Evolutionary conservation across 1,140 invertebrate genomes (phyloP).

Genomic region (Cydia fagiglandana): DNA sequence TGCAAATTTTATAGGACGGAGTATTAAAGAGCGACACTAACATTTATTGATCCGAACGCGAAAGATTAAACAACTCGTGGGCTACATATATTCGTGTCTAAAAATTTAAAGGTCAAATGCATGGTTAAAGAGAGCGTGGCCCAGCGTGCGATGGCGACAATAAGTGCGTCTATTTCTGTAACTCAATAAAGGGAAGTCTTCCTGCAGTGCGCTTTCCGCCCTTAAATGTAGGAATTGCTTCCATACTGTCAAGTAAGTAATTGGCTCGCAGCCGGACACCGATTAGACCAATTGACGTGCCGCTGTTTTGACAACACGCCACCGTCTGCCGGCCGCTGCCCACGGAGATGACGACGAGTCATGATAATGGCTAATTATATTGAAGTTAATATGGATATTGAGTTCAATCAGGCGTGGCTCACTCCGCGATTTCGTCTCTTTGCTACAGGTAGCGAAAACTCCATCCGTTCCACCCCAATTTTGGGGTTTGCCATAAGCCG

Average conservation of each 20-base stretch:
- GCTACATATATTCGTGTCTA: neutral
- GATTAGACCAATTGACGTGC: slow-evolving; percentile 77
- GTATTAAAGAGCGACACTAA: too few relatives aligned
- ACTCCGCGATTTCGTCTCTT: too few relatives aligned
- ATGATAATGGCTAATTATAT: slow-evolving; percentile 6
- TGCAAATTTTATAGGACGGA: too few relatives aligned
- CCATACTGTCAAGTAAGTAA: slow-evolving; percentile 77
- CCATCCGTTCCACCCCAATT: too few relatives aligned
- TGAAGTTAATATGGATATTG: neutral
- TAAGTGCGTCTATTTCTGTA: slow-evolving; percentile 64
- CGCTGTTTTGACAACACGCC: slow-evolving; percentile 75
- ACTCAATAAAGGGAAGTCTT: slow-evolving; percentile 72
- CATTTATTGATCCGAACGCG: too few relatives aligned
- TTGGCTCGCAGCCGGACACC: slow-evolving; percentile 72
- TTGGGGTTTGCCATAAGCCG: too few relatives aligned
- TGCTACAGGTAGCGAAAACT: too few relatives aligned
- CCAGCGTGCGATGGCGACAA: slow-evolving; percentile 38
- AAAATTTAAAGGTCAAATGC: neutral
- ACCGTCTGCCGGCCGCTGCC: slow-evolving; percentile 32
- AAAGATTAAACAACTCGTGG: neutral
- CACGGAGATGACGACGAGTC: slow-evolving; percentile 35
- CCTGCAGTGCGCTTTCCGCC: slow-evolving; percentile 71
- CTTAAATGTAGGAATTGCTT: slow-evolving; percentile 77
- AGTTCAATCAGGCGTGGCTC: too few relatives aligned
- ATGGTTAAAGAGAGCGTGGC: slow-evolving; percentile 14